Percentiles rank a stretch among this genome's conserved stretches.
These are phyloP conservation scores for Dreissena polymorpha DNA, from an alignment of 1,140 invertebrate species.

Conservation along the genomic window DNA sequence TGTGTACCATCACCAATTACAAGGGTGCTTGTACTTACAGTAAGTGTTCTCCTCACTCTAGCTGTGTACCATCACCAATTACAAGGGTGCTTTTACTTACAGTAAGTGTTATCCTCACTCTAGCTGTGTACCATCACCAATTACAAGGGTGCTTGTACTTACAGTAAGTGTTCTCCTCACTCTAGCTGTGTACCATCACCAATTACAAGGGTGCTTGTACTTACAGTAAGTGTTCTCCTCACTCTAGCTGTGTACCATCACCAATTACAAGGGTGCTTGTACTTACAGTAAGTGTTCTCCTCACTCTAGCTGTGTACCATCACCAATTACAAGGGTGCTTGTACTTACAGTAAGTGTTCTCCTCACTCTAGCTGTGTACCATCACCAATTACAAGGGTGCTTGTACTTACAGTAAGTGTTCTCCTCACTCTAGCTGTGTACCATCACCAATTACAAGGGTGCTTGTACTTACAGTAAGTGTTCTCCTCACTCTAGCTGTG, in stretches of 20 bases:
- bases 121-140: slow-evolving; percentile 47
- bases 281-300: slow-evolving; percentile 51
- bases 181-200: slow-evolving; percentile 35
- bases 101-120: slow-evolving; percentile 47
- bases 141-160: slow-evolving; percentile 44
- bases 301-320: slow-evolving; percentile 29
- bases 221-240: slow-evolving; percentile 50
- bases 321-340: slow-evolving; percentile 49
- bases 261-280: slow-evolving; percentile 50
- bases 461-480: slow-evolving; percentile 55
- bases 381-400: slow-evolving; percentile 52
- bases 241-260: slow-evolving; percentile 32
- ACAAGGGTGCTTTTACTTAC: slow-evolving; percentile 40
- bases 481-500: background rate
- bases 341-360: slow-evolving; percentile 52
- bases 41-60: slow-evolving; percentile 41
- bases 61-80: slow-evolving; percentile 51
- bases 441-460: slow-evolving; percentile 53
- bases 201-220: slow-evolving; percentile 49
- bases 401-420: slow-evolving; percentile 54
- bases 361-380: slow-evolving; percentile 13
- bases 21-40: slow-evolving; percentile 46
- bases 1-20: slow-evolving; percentile 53
- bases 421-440: background rate
- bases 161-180: slow-evolving; percentile 50